These are phyloP conservation scores for Ennomos quercinarius DNA, from an alignment of 2,888 invertebrate genomes.

Conservation along the genomic window DNA sequence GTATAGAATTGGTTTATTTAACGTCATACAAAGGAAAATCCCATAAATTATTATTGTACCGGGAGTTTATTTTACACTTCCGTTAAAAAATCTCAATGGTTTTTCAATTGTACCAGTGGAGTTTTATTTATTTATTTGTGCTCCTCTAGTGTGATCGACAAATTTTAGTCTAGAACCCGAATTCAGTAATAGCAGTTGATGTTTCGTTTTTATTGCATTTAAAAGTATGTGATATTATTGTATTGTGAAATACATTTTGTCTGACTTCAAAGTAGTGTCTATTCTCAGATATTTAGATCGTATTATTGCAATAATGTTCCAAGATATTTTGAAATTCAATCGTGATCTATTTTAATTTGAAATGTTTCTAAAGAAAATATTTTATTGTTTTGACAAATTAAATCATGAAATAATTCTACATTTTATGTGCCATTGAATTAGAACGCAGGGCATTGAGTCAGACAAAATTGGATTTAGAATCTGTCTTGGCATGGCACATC, in stretches of 20 bases:
- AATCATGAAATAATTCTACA: conserved; percentile 51
- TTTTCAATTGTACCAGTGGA: conserved; percentile 84
- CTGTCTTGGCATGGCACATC: conserved; percentile 68
- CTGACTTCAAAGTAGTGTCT: conserved; percentile 82
- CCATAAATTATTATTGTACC: conserved; percentile 85
- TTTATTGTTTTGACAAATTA: conserved; percentile 47
- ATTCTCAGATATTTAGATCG: conserved; percentile 69
- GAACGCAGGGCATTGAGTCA: conserved; percentile 72
- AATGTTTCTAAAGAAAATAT: conserved; percentile 46
- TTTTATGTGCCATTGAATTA: conserved; percentile 73
- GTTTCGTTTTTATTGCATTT: conserved; percentile 81
- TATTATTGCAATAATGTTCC: conserved; percentile 60
- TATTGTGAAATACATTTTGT: conserved; percentile 82
- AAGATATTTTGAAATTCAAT: conserved; percentile 60
- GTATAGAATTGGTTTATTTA: conserved; percentile 85
- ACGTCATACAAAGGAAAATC: conserved; percentile 81
- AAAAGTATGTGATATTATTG: conserved; percentile 85
- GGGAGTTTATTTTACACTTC: conserved; percentile 81
- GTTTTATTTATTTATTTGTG: conserved; percentile 79
- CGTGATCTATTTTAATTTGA: conserved; percentile 53
- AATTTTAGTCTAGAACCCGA: conserved; percentile 48
- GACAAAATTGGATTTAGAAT: conserved; percentile 78
- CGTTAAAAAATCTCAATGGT: conserved; percentile 85
- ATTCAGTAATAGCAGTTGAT: conserved; percentile 63
- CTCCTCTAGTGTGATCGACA: conserved; percentile 65